Evolutionary conservation across 2,888 invertebrate genomes (phyloP).

Genomic region (Theretra japonica): DNA sequence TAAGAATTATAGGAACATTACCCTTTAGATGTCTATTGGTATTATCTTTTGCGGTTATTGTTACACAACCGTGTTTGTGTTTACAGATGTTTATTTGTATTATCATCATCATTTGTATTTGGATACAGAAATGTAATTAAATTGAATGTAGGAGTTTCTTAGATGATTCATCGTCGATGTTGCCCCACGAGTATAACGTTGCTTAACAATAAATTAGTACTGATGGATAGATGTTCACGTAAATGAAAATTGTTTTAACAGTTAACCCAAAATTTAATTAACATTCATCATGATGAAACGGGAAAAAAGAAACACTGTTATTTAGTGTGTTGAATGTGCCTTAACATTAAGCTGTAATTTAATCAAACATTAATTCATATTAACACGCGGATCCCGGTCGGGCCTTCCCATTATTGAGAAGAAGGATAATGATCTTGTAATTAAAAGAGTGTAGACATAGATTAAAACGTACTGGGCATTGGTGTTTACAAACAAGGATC

Average conservation of each 20-base stretch:
- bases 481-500: no score
- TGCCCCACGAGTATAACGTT: slow-evolving; percentile 45
- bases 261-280: slow-evolving; percentile 40
- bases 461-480: background rate
- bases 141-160: slow-evolving; percentile 3
- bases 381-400: background rate
- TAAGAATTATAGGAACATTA: background rate
- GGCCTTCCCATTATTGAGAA: background rate
- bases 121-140: slow-evolving; percentile 39
- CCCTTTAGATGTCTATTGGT: background rate
- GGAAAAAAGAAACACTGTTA: background rate
- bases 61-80: background rate
- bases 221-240: slow-evolving; percentile 53
- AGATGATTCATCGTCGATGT: slow-evolving; percentile 42
- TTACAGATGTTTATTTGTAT: background rate
- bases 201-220: slow-evolving; percentile 46
- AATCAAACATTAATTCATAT: background rate
- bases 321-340: slow-evolving; percentile 8
- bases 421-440: background rate
- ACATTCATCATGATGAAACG: slow-evolving; percentile 38
- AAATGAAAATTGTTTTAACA: slow-evolving; percentile 44
- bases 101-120: slow-evolving; percentile 31
- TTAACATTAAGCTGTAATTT: background rate
- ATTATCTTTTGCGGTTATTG: background rate
- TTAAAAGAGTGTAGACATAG: background rate